Percentiles rank a stretch among this genome's conserved stretches.
These are phyloP conservation scores for Sinonovacula constricta DNA, from an alignment of 1,140 invertebrate species.

Conservation along the genomic window DNA sequence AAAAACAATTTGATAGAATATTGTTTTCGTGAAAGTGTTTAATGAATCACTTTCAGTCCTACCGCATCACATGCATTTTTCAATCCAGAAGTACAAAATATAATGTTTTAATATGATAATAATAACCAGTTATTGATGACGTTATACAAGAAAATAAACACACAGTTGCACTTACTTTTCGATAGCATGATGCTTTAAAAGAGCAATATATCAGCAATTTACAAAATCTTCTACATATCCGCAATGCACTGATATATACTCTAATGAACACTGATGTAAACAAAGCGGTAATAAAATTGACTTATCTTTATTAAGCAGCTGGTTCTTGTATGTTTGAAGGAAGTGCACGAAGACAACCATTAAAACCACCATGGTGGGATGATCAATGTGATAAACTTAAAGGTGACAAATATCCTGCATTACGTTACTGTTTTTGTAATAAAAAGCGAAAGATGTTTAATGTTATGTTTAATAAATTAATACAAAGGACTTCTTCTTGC, in stretches of 20 bases:
- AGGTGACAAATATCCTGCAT: no score
- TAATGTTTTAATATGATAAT: background rate
- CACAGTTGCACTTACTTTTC: background rate
- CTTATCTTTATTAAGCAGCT: background rate
- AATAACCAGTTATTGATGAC: background rate
- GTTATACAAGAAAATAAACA: background rate
- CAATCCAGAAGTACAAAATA: no score
- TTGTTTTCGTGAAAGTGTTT: no score
- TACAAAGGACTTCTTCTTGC: slow-evolving; percentile 6
- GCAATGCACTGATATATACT: background rate
- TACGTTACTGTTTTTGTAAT: background rate
- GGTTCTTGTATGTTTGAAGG: background rate
- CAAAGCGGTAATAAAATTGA: background rate
- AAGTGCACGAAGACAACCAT: background rate
- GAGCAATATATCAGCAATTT: background rate
- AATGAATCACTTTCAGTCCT: no score
- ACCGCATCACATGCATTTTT: no score
- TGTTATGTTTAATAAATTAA: background rate
- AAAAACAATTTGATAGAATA: no score
- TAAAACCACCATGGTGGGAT: slow-evolving; percentile 16
- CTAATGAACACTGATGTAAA: slow-evolving; percentile 4
- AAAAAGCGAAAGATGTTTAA: background rate
- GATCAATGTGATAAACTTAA: no score
- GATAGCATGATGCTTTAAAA: background rate
- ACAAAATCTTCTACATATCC: background rate